Evolutionary conservation across 2,113 vertebrate genomes (phyloP), one percentile per base, ranked within the genome.

Genomic region (Boulengeromyrus knoepffleri): DNA sequence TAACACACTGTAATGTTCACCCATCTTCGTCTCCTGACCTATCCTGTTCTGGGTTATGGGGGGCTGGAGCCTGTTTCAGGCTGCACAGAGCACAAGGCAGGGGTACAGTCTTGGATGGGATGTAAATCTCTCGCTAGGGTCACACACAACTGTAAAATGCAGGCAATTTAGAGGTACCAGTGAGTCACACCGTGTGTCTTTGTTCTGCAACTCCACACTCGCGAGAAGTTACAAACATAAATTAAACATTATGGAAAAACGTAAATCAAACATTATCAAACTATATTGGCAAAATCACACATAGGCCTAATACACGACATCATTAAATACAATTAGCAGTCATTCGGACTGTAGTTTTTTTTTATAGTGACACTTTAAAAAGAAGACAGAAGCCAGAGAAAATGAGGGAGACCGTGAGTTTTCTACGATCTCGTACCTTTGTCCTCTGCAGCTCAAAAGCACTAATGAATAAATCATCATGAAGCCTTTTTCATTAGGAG

Each of bases 401-500:
- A 47, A 85, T 24, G 3, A n/a, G 21, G 24, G 21, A 47, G 10
- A 45, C 36, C 0, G 15, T 42, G 50, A 42, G n/a, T 83, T 83
- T 80, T 83, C 49, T 50, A 42, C 49, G 31, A 42, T 13, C 7
- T 3, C 31, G 42, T 70, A 74, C 42, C 62, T 88, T 52, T 56
- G 74, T 74, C 49, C 21, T 45, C 50, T 3, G 70, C 50, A 53
- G 70, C 15, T 74, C 83, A 83, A 56, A 52, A 46, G 13, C 47
- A 89, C 88, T 84, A 39, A 77, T 89, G 88, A 89, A 89, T 89
- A 83, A 89, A 89, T 89, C 21, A 89, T 89, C n/a, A 3, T 42
- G 74, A 42, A 56, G 12, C 88, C 74, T 84, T 74, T 89, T 89
- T 89, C 36, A 83, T 83, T 39, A 89, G 74, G 27, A 80, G 85